phyloP scores from a whole-genome alignment of 2,113 vertebrate genomes.

The Oreochromis spilurus region DNA sequence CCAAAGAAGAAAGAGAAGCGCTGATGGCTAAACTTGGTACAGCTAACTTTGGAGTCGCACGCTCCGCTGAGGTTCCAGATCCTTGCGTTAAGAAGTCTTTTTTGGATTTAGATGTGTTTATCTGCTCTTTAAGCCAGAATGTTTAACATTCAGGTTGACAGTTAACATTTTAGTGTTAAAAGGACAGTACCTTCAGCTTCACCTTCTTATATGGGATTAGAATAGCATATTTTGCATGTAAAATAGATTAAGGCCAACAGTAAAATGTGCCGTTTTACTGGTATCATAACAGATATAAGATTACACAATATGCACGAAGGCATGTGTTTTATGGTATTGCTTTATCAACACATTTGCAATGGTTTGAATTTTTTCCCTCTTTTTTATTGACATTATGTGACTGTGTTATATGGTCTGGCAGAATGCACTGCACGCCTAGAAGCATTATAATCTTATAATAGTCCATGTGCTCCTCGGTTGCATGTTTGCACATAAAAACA shows the following conservation, averaged over 20 bases:
- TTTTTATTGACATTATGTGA: not conserved
- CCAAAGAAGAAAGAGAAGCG: not conserved
- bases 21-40: not conserved
- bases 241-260: not conserved
- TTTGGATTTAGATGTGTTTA: not conserved
- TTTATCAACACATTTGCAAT: not conserved
- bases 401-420: not conserved
- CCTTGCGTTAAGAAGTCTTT: not conserved
- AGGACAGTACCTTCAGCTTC: not conserved
- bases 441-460: not conserved
- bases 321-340: not conserved
- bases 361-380: not conserved
- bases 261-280: not conserved
- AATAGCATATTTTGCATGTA: not conserved
- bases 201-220: not conserved
- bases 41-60: not conserved
- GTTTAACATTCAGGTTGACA: not conserved
- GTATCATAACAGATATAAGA: not conserved
- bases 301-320: not conserved
- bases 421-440: not conserved
- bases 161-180: not conserved
- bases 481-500: not conserved
- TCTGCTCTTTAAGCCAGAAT: not conserved
- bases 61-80: not conserved
- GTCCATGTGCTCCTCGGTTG: not conserved